Conservation (phyloP, 1,140 invertebrate species). For the Drosophila tsacasi region DNA sequence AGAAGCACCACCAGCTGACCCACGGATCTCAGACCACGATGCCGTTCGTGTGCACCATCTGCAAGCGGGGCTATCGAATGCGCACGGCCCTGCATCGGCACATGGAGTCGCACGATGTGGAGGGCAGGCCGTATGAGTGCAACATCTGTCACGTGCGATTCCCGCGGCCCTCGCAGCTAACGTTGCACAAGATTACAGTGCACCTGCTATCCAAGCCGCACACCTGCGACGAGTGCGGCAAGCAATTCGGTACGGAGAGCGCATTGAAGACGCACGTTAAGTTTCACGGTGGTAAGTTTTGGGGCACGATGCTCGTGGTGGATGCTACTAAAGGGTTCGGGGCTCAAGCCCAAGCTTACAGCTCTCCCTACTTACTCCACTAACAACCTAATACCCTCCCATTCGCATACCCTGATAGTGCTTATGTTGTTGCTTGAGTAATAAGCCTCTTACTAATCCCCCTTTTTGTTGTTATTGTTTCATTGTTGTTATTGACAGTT, state of each 20-base stretch:
- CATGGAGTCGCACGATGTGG: slow-evolving; percentile 79
- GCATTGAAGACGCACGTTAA: slow-evolving; percentile 85
- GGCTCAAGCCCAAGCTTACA: slow-evolving; percentile 32
- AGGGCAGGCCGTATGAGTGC: slow-evolving; percentile 77
- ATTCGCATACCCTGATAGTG: slow-evolving; percentile 6
- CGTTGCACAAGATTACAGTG: slow-evolving; percentile 78
- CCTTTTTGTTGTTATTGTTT: slow-evolving; percentile 4
- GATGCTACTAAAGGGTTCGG: slow-evolving; percentile 40
- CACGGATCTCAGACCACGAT: slow-evolving; percentile 71
- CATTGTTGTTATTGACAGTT: slow-evolving; percentile 61
- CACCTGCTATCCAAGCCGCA: slow-evolving; percentile 78
- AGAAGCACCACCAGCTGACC: slow-evolving; percentile 76
- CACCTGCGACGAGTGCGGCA: slow-evolving; percentile 78
- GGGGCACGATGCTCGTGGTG: slow-evolving; percentile 43
- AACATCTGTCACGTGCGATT: slow-evolving; percentile 76
- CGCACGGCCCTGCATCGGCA: slow-evolving; percentile 79
- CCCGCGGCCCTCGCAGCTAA: slow-evolving; percentile 74
- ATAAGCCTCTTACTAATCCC: slow-evolving; percentile 31
- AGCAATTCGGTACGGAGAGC: slow-evolving; percentile 83
- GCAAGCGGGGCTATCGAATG: slow-evolving; percentile 78
- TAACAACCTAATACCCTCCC: slow-evolving; percentile 13
- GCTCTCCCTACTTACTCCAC: slow-evolving; percentile 20
- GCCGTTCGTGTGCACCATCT: slow-evolving; percentile 75
- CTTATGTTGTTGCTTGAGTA: slow-evolving; percentile 2
- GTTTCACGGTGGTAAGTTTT: slow-evolving; percentile 84